Evolutionary conservation across 2,797 vertebrate genomes (phyloP), one percentile per base, ranked within the genome.

Genomic region (Amphiprion clarkii): DNA sequence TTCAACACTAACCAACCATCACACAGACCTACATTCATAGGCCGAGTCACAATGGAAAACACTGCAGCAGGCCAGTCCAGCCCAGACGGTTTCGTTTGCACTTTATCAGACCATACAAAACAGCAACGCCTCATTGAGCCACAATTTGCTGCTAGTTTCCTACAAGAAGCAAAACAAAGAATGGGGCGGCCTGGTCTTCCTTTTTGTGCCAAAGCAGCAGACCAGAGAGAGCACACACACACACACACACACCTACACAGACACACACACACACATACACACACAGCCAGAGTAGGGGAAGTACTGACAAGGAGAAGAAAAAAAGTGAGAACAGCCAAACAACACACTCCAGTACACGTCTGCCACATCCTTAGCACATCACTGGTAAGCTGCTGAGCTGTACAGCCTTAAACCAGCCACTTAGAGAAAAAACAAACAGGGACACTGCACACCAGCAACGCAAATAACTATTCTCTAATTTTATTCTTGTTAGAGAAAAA

Each of bases 151-250:
- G 87, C 89, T 87, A 75, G 90, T 93, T 91, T 91, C 88, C 88
- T 90, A 93, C 91, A 93, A 91, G 88, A 86, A 87, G 77, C 76
- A 91, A 88, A 80, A 93, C 89, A 95, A 94, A 93, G 91, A 89
- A 83, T 10, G 84, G 83, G 89, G 86, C 79, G 78, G 82, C 87
- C 74, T 86, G 86, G 85, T 87, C 84, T 67, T 87, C 76, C 84
- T 92, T 93, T 90, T 93, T 93, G 93, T 94, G 87, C 87, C 83
- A 84, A 90, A 87, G 91, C 92, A 93, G 87, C 87, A 79, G 89
- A 92, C 87, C 91, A 93, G 84, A 90, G 80, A 85, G 63, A 70
- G 78, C 65, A 61, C 80, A 76, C 68, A 82, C 67, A 74, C 76
- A 74, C 70, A 83, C 70, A 83, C 64, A 67, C 71, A 70, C 42